Base-by-base conservation (phyloP, 2,113 vertebrate species). In the Myotis yumanensis region DNA sequence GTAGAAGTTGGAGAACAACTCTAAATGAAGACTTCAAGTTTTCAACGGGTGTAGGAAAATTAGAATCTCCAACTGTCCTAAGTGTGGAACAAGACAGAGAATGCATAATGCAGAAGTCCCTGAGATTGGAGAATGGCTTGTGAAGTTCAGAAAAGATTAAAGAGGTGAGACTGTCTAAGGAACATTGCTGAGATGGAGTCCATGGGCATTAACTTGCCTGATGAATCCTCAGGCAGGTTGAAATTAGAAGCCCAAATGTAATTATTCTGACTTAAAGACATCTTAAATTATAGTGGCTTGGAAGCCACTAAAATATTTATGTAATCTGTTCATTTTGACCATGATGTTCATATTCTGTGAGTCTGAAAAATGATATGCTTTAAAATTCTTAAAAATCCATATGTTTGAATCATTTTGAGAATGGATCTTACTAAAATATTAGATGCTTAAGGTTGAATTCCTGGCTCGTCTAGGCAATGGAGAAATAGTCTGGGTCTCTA, bases 351-450 rank as follows among this genome's bases (percentile, higher is more conserved):
- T 12, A 69, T 54, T 59, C 32, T 89, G 2, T 52, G 28, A 93
- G 2, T 48, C 68, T 64, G 7, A 91, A 95, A 82, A 68, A 32
- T 59, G 7, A 85, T 90, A 51, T n/a, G 35, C 11, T 12, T 89
- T 84, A 52, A 52, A 37, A 54, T 68, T 64, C 22, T 94, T 91
- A 48, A 3, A 94, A 68, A 62, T 62, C 72, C 48, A 48, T 71
- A 30, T 52, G 1, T 66, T 91, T 91, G 20, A 64, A 86, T 89
- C 81, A 83, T 83, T 40, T 43, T 89, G 4, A 91, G 30, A 95
- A 83, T 73, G 69, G 4, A 20, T 64, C 14, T 83, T 62, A 79
- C 48, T 35, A 35, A 77, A 88, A 66, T 57, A 68, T 37, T 6
- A 1, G 18, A 18, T n/a, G 62, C 35, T 72, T 57, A 89, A 89